A percentile compares a stretch with the other conserved stretches of the same genome.
phyloP scores from a whole-genome alignment of 2,797 vertebrate genomes.

The Alca torda region DNA sequence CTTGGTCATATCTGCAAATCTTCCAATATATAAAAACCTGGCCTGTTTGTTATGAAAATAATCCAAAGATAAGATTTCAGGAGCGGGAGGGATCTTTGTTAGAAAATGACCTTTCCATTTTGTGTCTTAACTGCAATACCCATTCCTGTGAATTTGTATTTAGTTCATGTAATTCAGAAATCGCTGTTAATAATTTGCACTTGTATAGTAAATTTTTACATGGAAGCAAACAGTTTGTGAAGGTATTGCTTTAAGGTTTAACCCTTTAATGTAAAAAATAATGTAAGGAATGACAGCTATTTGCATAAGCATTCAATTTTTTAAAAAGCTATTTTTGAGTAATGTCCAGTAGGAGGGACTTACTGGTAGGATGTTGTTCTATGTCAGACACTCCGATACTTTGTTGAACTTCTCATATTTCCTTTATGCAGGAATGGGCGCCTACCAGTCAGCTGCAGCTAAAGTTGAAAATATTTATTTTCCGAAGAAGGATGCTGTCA shows the following conservation, averaged over 20 bases:
- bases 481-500: conserved; percentile 92
- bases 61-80: not conserved
- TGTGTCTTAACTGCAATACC: not conserved
- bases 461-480: conserved; percentile 90
- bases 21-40: not conserved
- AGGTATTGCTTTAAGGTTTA: not conserved
- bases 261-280: not conserved
- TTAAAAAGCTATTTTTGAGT: not conserved
- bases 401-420: not conserved
- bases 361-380: not conserved
- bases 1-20: not conserved
- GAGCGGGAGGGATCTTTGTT: not conserved
- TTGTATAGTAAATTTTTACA: not conserved
- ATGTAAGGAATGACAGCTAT: not conserved
- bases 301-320: not conserved
- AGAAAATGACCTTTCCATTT: not conserved
- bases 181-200: not conserved
- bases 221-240: not conserved
- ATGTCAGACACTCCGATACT: not conserved
- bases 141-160: not conserved
- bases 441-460: conserved; percentile 82
- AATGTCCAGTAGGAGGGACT: not conserved
- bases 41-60: not conserved
- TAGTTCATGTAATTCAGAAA: not conserved
- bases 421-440: conserved; percentile 78